Percentiles rank a stretch among this genome's conserved stretches.
phyloP scores from a whole-genome alignment of 2,113 vertebrate genomes.

The Crotalus horridus region DNA sequence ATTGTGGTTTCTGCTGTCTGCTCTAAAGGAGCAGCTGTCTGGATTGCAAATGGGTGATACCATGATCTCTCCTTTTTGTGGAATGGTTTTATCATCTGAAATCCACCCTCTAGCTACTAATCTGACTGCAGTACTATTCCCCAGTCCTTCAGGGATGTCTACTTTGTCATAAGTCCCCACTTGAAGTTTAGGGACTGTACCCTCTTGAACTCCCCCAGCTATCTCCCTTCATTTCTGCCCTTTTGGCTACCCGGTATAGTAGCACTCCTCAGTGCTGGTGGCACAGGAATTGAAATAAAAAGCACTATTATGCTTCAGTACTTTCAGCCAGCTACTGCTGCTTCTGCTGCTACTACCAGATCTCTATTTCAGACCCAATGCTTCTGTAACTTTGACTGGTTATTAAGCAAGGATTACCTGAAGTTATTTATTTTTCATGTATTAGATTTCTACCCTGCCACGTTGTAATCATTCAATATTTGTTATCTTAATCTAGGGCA shows the following conservation, averaged over 20 bases:
- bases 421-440: not conserved
- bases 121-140: too few relatives aligned
- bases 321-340: not conserved
- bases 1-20: too few relatives aligned
- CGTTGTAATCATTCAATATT: not conserved
- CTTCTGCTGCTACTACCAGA: not conserved
- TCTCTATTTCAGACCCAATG: not conserved
- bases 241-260: not conserved
- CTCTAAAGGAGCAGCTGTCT: too few relatives aligned
- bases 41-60: too few relatives aligned
- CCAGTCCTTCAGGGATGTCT: too few relatives aligned
- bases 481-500: not conserved
- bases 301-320: not conserved
- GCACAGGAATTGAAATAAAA: not conserved
- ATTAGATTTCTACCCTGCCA: not conserved
- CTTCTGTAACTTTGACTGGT: not conserved
- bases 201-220: not conserved
- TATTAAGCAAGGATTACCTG: not conserved
- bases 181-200: not conserved
- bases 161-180: not conserved
- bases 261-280: not conserved
- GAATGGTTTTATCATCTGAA: too few relatives aligned
- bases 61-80: too few relatives aligned
- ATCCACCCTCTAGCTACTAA: too few relatives aligned
- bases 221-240: not conserved